These are phyloP conservation scores for Oscheius sp. DNA, from an alignment of 2,888 invertebrate species.

Conservation along the genomic window DNA sequence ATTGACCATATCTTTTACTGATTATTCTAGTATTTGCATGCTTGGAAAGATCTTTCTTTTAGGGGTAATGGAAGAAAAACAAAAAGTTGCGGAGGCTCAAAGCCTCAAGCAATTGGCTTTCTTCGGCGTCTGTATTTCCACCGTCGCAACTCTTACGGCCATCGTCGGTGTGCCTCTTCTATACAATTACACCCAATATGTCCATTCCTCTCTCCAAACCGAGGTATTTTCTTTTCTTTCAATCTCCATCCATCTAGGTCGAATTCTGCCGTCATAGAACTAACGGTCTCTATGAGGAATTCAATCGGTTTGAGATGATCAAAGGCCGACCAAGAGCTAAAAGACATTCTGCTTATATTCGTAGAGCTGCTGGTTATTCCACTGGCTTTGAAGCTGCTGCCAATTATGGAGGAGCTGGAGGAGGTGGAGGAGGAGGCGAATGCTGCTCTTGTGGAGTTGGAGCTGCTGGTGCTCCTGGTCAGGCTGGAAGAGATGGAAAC, in stretches of 20 bases:
- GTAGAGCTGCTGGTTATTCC: slow-evolving; percentile 6
- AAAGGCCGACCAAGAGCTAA: slow-evolving; percentile 51
- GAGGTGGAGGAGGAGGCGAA: slow-evolving; percentile 43
- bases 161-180: slow-evolving; percentile 68
- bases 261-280: slow-evolving; percentile 60
- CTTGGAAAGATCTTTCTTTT: not conserved
- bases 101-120: slow-evolving; percentile 61
- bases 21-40: no score
- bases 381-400: not conserved
- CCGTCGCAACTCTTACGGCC: slow-evolving; percentile 65
- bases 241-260: slow-evolving; percentile 33
- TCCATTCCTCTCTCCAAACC: slow-evolving; percentile 64
- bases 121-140: slow-evolving; percentile 52
- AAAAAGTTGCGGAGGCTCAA: slow-evolving; percentile 57
- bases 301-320: slow-evolving; percentile 50
- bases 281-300: slow-evolving; percentile 59
- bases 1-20: no score
- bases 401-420: no score
- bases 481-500: slow-evolving; percentile 56
- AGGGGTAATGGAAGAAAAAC: slow-evolving; percentile 48
- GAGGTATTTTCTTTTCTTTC: slow-evolving; percentile 39
- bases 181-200: slow-evolving; percentile 68
- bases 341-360: slow-evolving; percentile 27
- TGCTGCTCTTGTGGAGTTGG: slow-evolving; percentile 59
- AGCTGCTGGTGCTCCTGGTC: slow-evolving; percentile 56